Conservation (phyloP, 2,888 invertebrate species). For the Vannuccia rotundouncinata region DNA sequence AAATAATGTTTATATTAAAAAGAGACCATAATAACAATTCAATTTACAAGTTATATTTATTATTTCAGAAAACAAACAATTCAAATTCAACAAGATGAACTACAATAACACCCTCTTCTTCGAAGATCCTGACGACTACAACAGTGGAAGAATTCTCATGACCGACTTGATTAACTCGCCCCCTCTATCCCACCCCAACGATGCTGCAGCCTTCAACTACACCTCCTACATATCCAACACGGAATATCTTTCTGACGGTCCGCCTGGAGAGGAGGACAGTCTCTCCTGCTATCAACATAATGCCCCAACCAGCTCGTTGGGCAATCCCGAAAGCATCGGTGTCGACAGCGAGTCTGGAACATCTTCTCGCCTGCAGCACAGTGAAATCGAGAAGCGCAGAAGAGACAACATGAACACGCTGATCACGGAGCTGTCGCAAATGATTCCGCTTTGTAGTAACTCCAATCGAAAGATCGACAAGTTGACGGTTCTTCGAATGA, state of each 20-base stretch:
- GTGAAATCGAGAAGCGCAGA: constrained; percentile 86
- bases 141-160: neutral
- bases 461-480: constrained; percentile 88
- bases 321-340: neutral
- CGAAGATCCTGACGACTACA: neutral
- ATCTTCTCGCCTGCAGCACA: constrained; percentile 72
- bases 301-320: neutral
- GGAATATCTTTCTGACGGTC: neutral
- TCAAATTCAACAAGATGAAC: neutral
- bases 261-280: neutral
- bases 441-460: constrained; percentile 88
- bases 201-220: neutral
- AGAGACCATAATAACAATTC: no score
- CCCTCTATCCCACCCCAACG: neutral
- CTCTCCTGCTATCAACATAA: neutral
- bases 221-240: neutral
- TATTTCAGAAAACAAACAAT: no score
- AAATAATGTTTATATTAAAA: no score
- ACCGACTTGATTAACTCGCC: neutral
- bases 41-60: no score
- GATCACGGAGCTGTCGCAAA: constrained; percentile 76
- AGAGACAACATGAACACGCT: constrained; percentile 94
- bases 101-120: neutral
- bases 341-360: neutral
- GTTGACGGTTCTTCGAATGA: constrained; percentile 78